Base-by-base conservation (phyloP, 2,797 vertebrate genomes). In the Zenarchopterus dispar region DNA sequence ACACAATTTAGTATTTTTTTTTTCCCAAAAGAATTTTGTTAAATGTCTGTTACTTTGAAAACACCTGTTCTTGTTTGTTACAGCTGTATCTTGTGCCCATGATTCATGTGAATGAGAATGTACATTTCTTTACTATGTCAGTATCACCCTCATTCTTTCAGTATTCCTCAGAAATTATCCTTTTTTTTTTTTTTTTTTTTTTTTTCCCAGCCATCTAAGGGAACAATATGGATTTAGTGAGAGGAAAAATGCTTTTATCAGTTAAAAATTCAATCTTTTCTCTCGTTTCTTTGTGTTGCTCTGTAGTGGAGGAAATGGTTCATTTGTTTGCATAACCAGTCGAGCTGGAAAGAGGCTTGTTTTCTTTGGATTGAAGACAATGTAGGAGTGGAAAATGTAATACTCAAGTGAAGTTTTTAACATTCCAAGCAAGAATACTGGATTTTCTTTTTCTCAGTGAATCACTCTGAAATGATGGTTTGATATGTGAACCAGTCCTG, bases 391-490 rank as follows among this genome's bases (percentile, higher is more conserved):
- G 31, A 72, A 48, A 50, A 70, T 58, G 11, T 36, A 36, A 36
- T 36, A 36, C 33, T 36, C 33, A 39, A 80, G 67, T 60, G 44
- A 75, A 66, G 70, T 84, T 85, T 84, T 74, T 8, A 87, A 90
- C 91, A 92, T 91, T 93, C 85, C 90, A 83, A 76, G 56, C 62
- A 80, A 78, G 55, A 77, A 85, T 84, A 91, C 88, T 92, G 81
- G 86, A 92, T 73, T 72, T 8, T 54, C 64, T 73, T 75, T 55
- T 54, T 73, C 67, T 49, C 49, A 76, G 22, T 67, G 59, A 75
- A 67, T 82, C 41, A 75, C 65, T 70, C 57, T 58, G 62, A 44
- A 77, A 59, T 73, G 61, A 51, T 73, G 73, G 56, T 80, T n/a
- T 82, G 62, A 80, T 52, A 53, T 77, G 62, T 28, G 43, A 75